phyloP scores from a whole-genome alignment of 1,140 invertebrate species.

The Matsumurasca onukii region DNA sequence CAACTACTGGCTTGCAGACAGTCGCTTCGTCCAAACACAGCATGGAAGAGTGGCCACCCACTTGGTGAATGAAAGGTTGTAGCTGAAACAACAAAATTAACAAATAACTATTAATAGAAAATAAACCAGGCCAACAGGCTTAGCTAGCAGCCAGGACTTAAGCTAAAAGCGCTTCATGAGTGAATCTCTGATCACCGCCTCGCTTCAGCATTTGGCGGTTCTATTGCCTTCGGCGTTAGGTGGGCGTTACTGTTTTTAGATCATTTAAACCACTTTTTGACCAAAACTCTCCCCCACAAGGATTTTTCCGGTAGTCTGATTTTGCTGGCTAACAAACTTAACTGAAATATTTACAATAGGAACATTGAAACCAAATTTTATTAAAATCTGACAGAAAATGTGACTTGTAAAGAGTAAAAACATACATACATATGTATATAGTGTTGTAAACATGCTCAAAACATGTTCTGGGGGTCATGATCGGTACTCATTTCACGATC shows the following conservation, averaged over 20 bases:
- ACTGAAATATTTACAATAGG: too few relatives aligned
- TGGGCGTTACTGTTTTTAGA: neutral
- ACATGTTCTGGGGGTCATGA: too few relatives aligned
- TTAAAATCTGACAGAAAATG: too few relatives aligned
- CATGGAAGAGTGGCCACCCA: slow-evolving; percentile 60
- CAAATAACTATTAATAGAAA: neutral
- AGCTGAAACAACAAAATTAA: slow-evolving; percentile 38
- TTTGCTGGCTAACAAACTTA: too few relatives aligned
- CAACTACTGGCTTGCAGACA: slow-evolving; percentile 61
- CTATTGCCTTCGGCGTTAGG: neutral
- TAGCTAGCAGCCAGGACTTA: neutral
- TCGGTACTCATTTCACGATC: too few relatives aligned
- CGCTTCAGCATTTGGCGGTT: neutral
- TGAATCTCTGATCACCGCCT: neutral
- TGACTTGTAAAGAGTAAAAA: too few relatives aligned
- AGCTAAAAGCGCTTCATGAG: neutral
- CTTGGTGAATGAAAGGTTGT: slow-evolving; percentile 56
- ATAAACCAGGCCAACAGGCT: neutral
- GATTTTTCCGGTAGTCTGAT: too few relatives aligned
- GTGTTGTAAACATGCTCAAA: too few relatives aligned
- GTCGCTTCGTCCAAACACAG: slow-evolving; percentile 57
- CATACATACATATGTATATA: too few relatives aligned
- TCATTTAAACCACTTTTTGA: neutral
- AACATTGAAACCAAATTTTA: too few relatives aligned
- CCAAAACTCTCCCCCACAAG: too few relatives aligned